Conservation (phyloP, 2,113 vertebrate genomes). For the Scolopax mira region DNA sequence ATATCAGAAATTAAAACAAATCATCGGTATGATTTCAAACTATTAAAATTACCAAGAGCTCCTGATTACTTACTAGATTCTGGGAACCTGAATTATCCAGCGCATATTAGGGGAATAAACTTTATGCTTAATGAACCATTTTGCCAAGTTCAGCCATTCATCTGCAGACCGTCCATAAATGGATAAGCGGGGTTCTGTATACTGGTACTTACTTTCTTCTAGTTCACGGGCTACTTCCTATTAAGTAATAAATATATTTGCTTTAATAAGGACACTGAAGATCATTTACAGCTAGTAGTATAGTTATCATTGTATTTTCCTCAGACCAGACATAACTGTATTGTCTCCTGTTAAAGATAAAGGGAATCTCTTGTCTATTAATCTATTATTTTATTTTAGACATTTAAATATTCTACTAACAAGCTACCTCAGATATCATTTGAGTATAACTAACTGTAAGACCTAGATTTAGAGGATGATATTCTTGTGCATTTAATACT, state of each 20-base stretch:
- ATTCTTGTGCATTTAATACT: neutral
- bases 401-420: neutral
- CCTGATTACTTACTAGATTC: constrained; percentile 91
- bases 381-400: neutral
- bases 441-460: neutral
- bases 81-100: constrained; percentile 97
- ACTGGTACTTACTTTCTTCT: constrained; percentile 96
- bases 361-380: neutral
- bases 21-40: neutral
- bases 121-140: constrained; percentile 95
- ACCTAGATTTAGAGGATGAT: neutral
- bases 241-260: constrained; percentile 38
- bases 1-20: neutral
- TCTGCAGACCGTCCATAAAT: constrained; percentile 88
- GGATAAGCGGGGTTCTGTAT: constrained; percentile 92
- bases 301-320: neutral
- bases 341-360: neutral
- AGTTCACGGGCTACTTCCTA: constrained; percentile 93
- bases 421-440: neutral
- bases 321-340: neutral
- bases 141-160: constrained; percentile 88
- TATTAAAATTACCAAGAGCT: neutral
- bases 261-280: constrained; percentile 17
- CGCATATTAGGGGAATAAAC: constrained; percentile 95
- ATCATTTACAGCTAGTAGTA: neutral